Evolutionary conservation across 2,888 invertebrate genomes (phyloP).

Genomic region (Eristalis arbustorum): DNA sequence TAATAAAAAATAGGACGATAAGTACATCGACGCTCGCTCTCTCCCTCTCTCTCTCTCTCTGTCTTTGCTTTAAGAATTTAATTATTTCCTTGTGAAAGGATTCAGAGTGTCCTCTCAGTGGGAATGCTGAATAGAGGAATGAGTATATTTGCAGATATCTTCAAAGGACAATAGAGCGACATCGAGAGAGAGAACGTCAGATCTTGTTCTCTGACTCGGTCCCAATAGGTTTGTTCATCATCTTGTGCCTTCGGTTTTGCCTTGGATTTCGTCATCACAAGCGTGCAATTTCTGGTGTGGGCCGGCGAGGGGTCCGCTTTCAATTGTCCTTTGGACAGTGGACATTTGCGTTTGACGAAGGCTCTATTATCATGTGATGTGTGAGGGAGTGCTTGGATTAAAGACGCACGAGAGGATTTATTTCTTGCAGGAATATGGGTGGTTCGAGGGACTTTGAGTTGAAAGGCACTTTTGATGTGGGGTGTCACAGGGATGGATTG

Average conservation of each 20-base stretch:
- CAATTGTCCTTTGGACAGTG: background rate
- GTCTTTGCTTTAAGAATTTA: slow-evolving; percentile 64
- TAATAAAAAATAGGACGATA: slow-evolving; percentile 9
- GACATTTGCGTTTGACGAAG: background rate
- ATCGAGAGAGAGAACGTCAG: slow-evolving; percentile 6
- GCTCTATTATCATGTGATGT: background rate
- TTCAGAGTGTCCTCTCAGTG: slow-evolving; percentile 46
- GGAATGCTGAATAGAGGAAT: slow-evolving; percentile 41
- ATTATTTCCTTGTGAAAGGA: slow-evolving; percentile 65
- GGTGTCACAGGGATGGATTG: background rate
- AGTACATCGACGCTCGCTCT: too few species aligned
- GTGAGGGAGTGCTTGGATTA: background rate
- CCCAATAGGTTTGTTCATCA: slow-evolving; percentile 14
- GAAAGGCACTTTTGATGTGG: background rate
- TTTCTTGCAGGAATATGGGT: background rate
- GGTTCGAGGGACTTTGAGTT: background rate
- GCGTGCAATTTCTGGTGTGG: background rate
- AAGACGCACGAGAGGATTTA: background rate
- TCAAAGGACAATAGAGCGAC: slow-evolving; percentile 54
- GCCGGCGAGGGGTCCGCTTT: slow-evolving; percentile 4
- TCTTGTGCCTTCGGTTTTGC: background rate
- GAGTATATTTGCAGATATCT: slow-evolving; percentile 64
- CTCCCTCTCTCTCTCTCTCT: too few species aligned
- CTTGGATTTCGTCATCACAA: slow-evolving; percentile 11
- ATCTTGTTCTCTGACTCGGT: slow-evolving; percentile 33